These are phyloP conservation scores for Archilochus colubris DNA, from an alignment of 2,113 vertebrate genomes.

Conservation along the genomic window DNA sequence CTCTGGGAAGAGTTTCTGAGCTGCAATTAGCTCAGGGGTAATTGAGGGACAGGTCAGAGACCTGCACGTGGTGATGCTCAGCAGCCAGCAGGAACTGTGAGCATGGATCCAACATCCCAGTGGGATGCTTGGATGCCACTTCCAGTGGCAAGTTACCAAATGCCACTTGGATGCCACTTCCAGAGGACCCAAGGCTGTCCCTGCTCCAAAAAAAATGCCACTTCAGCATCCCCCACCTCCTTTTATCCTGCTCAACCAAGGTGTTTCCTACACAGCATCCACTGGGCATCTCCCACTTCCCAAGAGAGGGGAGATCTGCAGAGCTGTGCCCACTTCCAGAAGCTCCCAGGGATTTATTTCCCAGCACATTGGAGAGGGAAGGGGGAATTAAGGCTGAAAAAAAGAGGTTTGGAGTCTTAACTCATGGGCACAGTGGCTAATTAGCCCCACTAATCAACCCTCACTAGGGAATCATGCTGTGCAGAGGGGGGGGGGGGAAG, in stretches of 20 bases:
- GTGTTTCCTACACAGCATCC: rapidly evolving
- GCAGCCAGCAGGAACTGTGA: rapidly evolving
- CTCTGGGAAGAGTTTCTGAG: background rate
- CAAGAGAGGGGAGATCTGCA: background rate
- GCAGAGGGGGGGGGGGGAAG: background rate
- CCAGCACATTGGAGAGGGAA: background rate
- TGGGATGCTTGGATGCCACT: rapidly evolving
- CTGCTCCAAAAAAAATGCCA: background rate
- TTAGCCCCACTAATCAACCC: background rate
- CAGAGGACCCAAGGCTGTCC: background rate
- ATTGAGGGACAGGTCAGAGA: background rate
- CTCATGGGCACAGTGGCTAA: rapidly evolving
- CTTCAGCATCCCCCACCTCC: rapidly evolving
- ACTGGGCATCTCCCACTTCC: background rate
- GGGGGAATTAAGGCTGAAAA: background rate
- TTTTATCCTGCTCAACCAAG: background rate
- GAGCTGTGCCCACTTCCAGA: background rate
- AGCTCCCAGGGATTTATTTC: background rate
- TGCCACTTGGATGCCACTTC: background rate
- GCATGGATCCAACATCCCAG: rapidly evolving
- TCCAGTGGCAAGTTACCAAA: background rate
- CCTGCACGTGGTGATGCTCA: rapidly evolving
- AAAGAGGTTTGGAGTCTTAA: background rate
- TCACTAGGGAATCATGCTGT: background rate
- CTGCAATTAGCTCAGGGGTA: background rate